A percentile compares a stretch with the other conserved stretches of the same genome.
phyloP scores from a whole-genome alignment of 2,888 invertebrate species.

The Molanna angustata region DNA sequence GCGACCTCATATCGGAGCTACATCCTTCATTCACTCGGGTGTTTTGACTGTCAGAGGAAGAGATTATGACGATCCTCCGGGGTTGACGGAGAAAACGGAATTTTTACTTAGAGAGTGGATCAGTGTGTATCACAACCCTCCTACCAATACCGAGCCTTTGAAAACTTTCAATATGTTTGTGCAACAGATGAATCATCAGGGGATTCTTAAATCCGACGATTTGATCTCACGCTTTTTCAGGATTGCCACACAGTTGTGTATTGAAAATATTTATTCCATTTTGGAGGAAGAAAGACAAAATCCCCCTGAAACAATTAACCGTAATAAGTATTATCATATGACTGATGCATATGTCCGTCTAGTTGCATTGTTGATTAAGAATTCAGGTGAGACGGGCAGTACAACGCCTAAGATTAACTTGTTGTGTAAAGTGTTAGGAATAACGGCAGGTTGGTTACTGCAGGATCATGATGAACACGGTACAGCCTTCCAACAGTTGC shows the following conservation, averaged over 20 bases:
- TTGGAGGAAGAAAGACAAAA: conserved; percentile 69
- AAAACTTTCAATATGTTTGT: conserved; percentile 94
- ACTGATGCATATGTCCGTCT: conserved; percentile 94
- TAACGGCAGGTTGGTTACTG: conserved; percentile 91
- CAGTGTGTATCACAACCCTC: conserved; percentile 78
- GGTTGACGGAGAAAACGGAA: conserved; percentile 93
- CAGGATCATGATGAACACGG: conserved; percentile 94
- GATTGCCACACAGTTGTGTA: conserved; percentile 93
- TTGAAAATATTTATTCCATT: conserved; percentile 88
- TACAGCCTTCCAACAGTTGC: conserved; percentile 92
- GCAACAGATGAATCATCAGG: conserved; percentile 90
- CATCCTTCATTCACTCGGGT: conserved; percentile 90
- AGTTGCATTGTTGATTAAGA: conserved; percentile 91
- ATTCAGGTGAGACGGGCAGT: conserved; percentile 86
- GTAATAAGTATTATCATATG: conserved; percentile 93
- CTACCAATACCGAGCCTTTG: conserved; percentile 76
- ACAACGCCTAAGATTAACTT: conserved; percentile 96
- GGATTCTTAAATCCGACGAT: conserved; percentile 96
- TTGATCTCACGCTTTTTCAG: conserved; percentile 96
- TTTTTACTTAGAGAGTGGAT: conserved; percentile 95
- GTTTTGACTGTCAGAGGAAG: conserved; percentile 77
- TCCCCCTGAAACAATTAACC: conserved; percentile 58
- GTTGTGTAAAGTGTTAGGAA: conserved; percentile 91
- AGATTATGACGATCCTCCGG: conserved; percentile 92
- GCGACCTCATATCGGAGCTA: conserved; percentile 73